Conservation (phyloP, 1,140 invertebrate genomes). For the Leptinotarsa lineolata region DNA sequence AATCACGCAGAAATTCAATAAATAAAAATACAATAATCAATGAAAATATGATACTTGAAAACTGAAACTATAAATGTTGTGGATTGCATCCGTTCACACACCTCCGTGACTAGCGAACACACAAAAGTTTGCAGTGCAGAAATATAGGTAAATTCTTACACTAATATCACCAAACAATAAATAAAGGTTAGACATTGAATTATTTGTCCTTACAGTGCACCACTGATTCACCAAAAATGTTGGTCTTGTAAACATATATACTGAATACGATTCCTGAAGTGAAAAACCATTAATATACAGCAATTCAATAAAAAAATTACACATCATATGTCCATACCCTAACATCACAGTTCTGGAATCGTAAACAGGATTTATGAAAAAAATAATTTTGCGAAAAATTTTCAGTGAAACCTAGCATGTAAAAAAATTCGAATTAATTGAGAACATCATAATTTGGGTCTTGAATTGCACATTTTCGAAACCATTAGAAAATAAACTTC, state of each 20-base stretch:
- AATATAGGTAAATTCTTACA: constrained; percentile 12
- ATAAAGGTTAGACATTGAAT: neutral
- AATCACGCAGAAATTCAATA: neutral
- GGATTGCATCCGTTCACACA: neutral
- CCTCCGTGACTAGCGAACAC: neutral
- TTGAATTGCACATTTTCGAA: constrained; percentile 8
- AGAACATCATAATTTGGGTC: neutral
- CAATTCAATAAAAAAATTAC: neutral
- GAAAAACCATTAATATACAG: neutral
- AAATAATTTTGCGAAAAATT: neutral
- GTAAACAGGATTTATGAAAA: neutral
- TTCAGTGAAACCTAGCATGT: neutral
- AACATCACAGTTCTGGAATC: constrained; percentile 1
- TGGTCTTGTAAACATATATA: neutral
- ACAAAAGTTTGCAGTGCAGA: constrained; percentile 7
- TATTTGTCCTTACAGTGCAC: constrained; percentile 8
- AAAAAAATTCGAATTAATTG: neutral
- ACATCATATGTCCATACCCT: neutral
- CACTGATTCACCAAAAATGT: neutral
- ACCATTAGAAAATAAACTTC: neutral
- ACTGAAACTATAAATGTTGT: neutral
- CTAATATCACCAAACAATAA: constrained; percentile 22
- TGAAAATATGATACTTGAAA: neutral
- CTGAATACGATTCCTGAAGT: constrained; percentile 12
- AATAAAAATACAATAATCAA: neutral